Percentiles rank a stretch among this genome's conserved stretches.
These are phyloP conservation scores for Notodonta dromedarius DNA, from an alignment of 2,888 invertebrate species.

Conservation along the genomic window DNA sequence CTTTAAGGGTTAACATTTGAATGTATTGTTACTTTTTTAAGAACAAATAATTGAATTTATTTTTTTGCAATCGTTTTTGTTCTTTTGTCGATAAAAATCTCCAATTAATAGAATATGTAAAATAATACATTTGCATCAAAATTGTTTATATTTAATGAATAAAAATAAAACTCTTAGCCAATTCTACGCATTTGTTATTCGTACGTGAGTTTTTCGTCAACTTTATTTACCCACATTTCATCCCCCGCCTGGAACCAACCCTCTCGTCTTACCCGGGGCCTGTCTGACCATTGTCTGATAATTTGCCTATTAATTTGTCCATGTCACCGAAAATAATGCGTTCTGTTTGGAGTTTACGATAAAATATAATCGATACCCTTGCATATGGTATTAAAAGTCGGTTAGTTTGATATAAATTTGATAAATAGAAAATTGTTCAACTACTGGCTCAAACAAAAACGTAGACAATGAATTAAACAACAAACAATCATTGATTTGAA, in stretches of 20 bases:
- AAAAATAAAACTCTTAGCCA: constrained; percentile 6
- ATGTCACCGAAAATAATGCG: constrained; percentile 21
- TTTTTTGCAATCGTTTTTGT: no score
- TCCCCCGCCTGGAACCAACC: constrained; percentile 25
- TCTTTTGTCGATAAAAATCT: no score
- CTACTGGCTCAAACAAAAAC: background rate
- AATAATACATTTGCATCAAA: background rate
- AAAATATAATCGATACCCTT: background rate
- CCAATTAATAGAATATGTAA: no score
- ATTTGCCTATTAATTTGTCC: constrained; percentile 42
- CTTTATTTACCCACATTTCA: constrained; percentile 38
- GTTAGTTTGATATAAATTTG: background rate
- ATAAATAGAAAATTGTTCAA: no score
- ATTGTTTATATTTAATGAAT: background rate
- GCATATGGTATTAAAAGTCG: background rate
- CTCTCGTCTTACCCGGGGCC: constrained; percentile 31
- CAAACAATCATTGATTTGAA: background rate
- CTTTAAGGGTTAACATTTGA: background rate
- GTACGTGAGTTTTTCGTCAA: constrained; percentile 32
- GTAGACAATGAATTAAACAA: background rate
- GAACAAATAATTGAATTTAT: no score
- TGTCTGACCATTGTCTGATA: constrained; percentile 49
- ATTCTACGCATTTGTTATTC: constrained; percentile 16
- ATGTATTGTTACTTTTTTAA: no score
- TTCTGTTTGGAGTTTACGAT: background rate